phyloP scores from a whole-genome alignment of 2,113 vertebrate species.

The Dromas ardeola region DNA sequence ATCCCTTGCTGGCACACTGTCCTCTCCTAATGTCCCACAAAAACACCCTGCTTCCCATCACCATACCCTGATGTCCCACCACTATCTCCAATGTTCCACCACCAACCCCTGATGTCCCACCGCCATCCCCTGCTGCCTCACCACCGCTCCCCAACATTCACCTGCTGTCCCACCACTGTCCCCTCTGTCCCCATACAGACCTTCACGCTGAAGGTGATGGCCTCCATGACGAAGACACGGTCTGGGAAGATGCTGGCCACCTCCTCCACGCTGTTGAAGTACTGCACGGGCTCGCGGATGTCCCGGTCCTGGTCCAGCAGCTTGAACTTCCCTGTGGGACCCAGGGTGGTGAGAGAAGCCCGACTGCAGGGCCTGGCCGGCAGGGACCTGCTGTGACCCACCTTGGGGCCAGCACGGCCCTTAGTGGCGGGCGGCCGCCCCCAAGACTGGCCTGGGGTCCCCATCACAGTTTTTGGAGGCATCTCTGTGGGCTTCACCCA shows the following conservation, averaged over 20 bases:
- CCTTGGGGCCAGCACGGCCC: background rate
- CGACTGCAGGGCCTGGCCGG: fast-evolving
- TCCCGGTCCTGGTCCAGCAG: conserved; percentile 96
- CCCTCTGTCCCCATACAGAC: conserved; percentile 58
- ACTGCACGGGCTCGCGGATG: conserved; percentile 92
- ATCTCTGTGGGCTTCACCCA: background rate
- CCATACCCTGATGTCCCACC: too few relatives aligned
- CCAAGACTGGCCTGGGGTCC: background rate
- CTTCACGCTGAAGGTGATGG: conserved; percentile 97
- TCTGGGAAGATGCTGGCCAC: conserved; percentile 95
- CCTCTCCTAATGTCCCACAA: too few relatives aligned
- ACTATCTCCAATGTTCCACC: background rate
- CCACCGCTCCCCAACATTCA: too few relatives aligned
- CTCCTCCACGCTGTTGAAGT: conserved; percentile 96
- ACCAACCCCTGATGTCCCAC: background rate
- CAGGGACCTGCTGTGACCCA: background rate
- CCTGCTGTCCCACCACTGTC: background rate
- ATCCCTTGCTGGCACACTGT: background rate
- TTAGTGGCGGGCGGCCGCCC: background rate
- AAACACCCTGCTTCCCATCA: too few relatives aligned
- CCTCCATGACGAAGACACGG: conserved; percentile 96
- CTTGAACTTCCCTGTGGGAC: conserved; percentile 91
- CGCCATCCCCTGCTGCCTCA: too few relatives aligned
- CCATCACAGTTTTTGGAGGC: background rate
- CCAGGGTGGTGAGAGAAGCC: background rate